Conservation (phyloP, 1,140 invertebrate species). For the Lepidostoma basale region DNA sequence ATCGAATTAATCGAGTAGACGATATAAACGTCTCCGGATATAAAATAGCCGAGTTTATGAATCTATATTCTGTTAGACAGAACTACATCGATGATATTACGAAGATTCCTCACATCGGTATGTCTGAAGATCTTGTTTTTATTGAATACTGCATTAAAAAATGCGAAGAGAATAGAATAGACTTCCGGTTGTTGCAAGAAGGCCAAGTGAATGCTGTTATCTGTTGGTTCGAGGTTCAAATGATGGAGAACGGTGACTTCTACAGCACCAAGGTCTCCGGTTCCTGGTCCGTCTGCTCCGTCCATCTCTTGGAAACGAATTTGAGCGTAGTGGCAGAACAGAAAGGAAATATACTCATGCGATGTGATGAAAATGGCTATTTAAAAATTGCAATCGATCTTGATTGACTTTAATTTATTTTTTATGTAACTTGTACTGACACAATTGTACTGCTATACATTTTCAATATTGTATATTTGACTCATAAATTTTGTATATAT, state of each 20-base stretch:
- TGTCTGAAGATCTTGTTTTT: conserved; percentile 22
- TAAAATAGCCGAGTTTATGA: conserved; percentile 20
- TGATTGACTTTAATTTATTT: too few relatives aligned
- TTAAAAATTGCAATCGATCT: conserved; percentile 16
- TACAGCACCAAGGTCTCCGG: not conserved
- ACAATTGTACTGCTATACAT: too few relatives aligned
- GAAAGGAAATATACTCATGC: conserved; percentile 5
- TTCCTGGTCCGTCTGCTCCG: not conserved
- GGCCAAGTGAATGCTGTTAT: conserved; percentile 21
- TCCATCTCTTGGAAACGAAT: conserved; percentile 16
- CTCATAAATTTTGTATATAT: too few relatives aligned
- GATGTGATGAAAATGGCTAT: conserved; percentile 11
- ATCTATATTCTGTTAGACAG: conserved; percentile 2
- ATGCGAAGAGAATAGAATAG: not conserved
- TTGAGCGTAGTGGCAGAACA: not conserved
- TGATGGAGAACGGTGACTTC: conserved; percentile 21
- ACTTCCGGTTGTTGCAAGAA: not conserved
- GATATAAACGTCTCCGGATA: conserved; percentile 24
- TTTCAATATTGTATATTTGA: too few relatives aligned
- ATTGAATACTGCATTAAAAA: not conserved
- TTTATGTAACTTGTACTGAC: too few relatives aligned
- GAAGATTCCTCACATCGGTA: not conserved
- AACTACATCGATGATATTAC: conserved; percentile 21
- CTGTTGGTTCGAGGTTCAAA: conserved; percentile 27
- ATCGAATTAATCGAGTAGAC: conserved; percentile 29